Evolutionary conservation across 30 jellyfish, hydroid and myxozoan species (phyloP).

Genomic region (Catostylus mosaicus): DNA sequence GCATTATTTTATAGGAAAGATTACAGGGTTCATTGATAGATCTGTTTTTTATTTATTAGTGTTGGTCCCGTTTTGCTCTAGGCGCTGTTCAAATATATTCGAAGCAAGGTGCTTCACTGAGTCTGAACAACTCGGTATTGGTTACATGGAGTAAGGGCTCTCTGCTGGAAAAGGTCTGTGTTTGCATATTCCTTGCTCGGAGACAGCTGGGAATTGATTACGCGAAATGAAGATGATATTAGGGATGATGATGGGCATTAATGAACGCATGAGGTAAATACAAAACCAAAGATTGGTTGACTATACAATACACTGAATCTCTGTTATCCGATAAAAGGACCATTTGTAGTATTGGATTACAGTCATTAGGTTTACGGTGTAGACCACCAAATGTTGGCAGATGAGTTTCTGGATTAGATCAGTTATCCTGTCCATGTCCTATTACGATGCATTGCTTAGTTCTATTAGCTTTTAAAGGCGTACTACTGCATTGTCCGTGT

Average conservation of each 20-base stretch:
- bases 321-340: neutral
- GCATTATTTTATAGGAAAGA: too few species aligned
- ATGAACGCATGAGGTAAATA: constrained; percentile 6
- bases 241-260: neutral
- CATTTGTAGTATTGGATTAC: constrained; percentile 19
- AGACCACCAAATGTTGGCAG: constrained; percentile 2
- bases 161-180: neutral
- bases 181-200: neutral
- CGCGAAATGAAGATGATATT: neutral
- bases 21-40: too few species aligned
- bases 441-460: neutral
- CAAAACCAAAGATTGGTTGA: constrained; percentile 20
- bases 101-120: too few species aligned
- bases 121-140: too few species aligned
- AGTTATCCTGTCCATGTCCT: neutral
- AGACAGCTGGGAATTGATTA: constrained; percentile 1
- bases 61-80: too few species aligned
- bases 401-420: neutral
- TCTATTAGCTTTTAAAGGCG: too few species aligned
- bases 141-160: too few species aligned
- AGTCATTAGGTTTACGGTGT: neutral
- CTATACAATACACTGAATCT: neutral
- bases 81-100: too few species aligned
- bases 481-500: too few species aligned
- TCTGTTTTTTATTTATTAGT: too few species aligned